Evolutionary conservation across 2,797 vertebrate genomes (phyloP), one percentile per base, ranked within the genome.

Genomic region (Cyclopterus lumpus): DNA sequence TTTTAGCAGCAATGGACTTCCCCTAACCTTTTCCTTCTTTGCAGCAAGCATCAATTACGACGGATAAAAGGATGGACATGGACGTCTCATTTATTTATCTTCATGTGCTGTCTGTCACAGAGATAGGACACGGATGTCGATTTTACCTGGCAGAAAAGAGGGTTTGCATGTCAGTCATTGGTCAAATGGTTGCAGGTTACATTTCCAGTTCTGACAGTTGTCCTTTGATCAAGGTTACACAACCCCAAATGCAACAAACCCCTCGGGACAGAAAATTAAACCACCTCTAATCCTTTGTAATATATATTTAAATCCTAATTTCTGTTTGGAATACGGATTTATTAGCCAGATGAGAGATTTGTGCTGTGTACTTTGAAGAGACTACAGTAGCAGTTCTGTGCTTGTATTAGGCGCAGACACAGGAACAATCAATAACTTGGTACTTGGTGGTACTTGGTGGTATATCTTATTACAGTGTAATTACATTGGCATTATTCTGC

Each of bases 1-100:
- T 88, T 84, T 85, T 75, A 79, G 73, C 85, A 85, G 80, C 62
- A 53, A 36, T 67, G 71, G 88, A 86, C 60, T 83, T 87, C 71
- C 69, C 79, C 62, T 81, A 84, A 89, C 86, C 86, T 90, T 86
- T 85, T 67, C 38, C 73, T 79, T 71, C 40, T 75, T 30, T 68
- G 60, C 74, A 71, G 75, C 46, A 1, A n/a, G 62, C 70, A 80
- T 87, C 80, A 78, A 54, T 86, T 89, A 77, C 82, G 67, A 73
- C 79, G 70, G 80, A 91, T 85, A 63, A 90, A 84, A 82, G 68
- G 14, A 69, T 5, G 49, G 71, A 82, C 65, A 64, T 10, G 40
- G 57, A 83, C 18, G 64, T 82, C 71, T 82, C 69, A 54, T 81
- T 79, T 46, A 75, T 85, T 72, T 62, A 73, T 71, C 80, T 71